Conservation (phyloP, 2,888 invertebrate genomes). For the Smittia sp. region DNA sequence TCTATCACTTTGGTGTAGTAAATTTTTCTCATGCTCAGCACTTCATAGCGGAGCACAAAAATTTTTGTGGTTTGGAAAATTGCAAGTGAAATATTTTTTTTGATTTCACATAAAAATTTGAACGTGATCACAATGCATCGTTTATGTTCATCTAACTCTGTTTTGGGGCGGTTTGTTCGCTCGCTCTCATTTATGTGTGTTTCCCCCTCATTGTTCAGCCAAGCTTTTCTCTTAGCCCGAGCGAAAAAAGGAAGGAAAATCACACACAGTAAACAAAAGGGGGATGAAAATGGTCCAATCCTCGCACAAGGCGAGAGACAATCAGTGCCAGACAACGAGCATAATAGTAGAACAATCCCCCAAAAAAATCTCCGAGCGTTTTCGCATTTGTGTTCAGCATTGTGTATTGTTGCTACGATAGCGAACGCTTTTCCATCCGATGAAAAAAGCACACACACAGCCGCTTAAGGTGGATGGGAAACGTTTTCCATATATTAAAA, state of each 20-base stretch:
- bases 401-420: constrained; percentile 13
- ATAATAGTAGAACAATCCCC: constrained; percentile 6
- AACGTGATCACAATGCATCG: too few species aligned
- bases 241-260: neutral
- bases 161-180: neutral
- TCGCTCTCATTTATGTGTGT: neutral
- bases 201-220: neutral
- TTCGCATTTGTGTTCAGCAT: constrained; percentile 14
- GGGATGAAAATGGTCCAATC: constrained; percentile 25
- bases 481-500: neutral
- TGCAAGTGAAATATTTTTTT: neutral
- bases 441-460: neutral
- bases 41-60: neutral
- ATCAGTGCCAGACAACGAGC: neutral
- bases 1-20: too few species aligned
- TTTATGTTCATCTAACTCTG: too few species aligned
- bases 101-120: neutral
- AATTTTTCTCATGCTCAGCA: neutral
- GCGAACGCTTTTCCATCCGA: neutral
- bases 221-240: constrained; percentile 1
- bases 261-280: neutral
- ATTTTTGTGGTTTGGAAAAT: too few species aligned
- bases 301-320: constrained; percentile 1
- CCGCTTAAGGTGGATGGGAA: neutral
- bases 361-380: constrained; percentile 5